Evolutionary conservation across 2,113 vertebrate species (phyloP), one percentile per base, ranked within the genome.

Genomic region (Bubalus kerabau): DNA sequence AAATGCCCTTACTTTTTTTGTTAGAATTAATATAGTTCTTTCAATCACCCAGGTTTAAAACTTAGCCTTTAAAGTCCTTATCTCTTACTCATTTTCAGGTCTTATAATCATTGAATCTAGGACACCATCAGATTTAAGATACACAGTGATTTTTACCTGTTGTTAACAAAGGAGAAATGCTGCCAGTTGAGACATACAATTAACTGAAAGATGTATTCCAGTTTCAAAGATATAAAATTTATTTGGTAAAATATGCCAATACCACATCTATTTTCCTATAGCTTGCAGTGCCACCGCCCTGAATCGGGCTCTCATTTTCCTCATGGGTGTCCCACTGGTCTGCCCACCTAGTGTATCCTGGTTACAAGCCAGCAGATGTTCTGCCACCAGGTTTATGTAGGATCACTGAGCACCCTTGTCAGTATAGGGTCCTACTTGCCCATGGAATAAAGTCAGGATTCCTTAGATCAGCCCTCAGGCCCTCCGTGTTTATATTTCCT

Each of bases 51-150:
- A 71, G 62, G 46, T 87, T 91, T 94, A 87, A 87, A 88, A 89
- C 32, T 87, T 87, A 83, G 59, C 62, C 71, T 94, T 87, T 95
- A 91, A 83, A 76, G 90, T 89, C 90, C 56, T 67, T 88, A 82
- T 80, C 92, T 95, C 82, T 95, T 87, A 56, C 28, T 95, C 64
- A 62, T 26, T 84, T 74, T 19, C 59, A 83, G 46, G 54, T 87
- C 40, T 46, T 28, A 14, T 60, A 62, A 56, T 94, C 52, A 48
- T 19, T 94, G 62, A 91, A 40, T 97, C 50, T 91, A 57, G 82
- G 43, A 93, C 40, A 93, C 43, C 46, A 83, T 88, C 50, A 93
- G 26, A 21, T 87, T 80, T 78, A 84, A 83, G 62, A 90, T 76
- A 46, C 2, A 43, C 10, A 24, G 78, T 84, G 57, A 52, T 40